A percentile compares a stretch with the other conserved stretches of the same genome.
Conservation (phyloP, 2,113 vertebrate genomes). For the Parus major region DNA sequence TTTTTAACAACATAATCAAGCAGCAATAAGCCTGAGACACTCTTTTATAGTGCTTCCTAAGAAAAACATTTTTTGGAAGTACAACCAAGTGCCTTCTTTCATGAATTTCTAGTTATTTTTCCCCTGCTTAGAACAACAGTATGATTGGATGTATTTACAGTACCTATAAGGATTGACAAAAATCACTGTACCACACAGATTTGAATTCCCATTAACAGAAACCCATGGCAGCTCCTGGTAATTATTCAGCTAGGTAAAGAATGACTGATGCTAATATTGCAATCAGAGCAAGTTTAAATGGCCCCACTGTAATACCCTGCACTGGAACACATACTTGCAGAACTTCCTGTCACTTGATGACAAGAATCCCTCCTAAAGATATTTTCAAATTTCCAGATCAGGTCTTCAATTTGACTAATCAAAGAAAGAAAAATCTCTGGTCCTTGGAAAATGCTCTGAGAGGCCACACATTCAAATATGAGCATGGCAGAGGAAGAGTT, state of each 20-base stretch:
- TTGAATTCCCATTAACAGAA: not conserved
- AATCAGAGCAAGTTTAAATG: not conserved
- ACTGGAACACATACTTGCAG: not conserved
- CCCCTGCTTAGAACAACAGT: not conserved
- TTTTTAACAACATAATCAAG: not conserved
- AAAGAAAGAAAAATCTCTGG: not conserved
- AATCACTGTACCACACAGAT: not conserved
- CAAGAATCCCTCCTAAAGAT: not conserved
- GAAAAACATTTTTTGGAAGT: not conserved
- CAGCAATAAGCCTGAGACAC: not conserved
- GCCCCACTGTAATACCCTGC: not conserved
- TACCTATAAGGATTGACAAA: not conserved
- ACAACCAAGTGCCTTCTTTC: not conserved
- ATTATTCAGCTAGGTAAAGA: not conserved
- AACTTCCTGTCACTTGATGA: rapidly evolving
- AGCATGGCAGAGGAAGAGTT: not conserved
- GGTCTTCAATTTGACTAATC: not conserved
- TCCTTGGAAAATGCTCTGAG: not conserved
- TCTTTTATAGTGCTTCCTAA: not conserved
- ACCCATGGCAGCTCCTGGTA: not conserved
- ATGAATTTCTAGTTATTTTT: not conserved
- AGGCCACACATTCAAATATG: not conserved
- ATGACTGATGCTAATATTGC: not conserved
- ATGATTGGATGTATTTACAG: not conserved
- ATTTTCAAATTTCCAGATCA: not conserved